Evolutionary conservation across 2,113 vertebrate species (phyloP).

Genomic region (Rhinopithecus roxellana): DNA sequence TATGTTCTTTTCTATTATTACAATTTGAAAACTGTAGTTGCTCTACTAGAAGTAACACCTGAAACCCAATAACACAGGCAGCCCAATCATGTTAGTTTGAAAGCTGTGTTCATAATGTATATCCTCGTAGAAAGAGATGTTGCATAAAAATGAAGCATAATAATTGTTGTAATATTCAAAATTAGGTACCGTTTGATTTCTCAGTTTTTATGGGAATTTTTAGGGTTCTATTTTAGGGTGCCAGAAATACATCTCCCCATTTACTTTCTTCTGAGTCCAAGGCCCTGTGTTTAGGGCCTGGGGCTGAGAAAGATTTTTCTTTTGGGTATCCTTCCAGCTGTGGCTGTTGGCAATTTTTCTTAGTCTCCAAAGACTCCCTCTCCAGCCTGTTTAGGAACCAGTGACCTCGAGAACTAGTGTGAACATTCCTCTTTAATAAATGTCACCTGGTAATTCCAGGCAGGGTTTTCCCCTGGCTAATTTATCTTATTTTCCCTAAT

Average conservation of each 20-base stretch:
- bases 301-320: no score
- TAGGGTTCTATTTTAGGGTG: background rate
- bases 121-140: fast-evolving
- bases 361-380: fast-evolving
- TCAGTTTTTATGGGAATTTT: background rate
- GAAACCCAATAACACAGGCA: background rate
- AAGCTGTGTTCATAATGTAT: background rate
- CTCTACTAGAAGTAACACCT: background rate
- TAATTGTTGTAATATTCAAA: background rate
- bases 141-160: background rate
- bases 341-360: fast-evolving
- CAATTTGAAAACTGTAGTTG: background rate
- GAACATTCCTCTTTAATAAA: no score
- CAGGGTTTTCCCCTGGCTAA: background rate
- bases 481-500: background rate
- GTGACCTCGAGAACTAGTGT: background rate
- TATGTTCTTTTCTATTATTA: background rate
- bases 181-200: background rate
- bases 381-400: fast-evolving
- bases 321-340: background rate
- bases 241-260: background rate
- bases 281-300: no score
- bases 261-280: background rate
- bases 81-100: no score
- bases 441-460: fast-evolving